A percentile compares a stretch with the other conserved stretches of the same genome.
These are phyloP conservation scores for Actinernus sp. DNA, from an alignment of 92 coral and sea anemone genomes.

Conservation along the genomic window DNA sequence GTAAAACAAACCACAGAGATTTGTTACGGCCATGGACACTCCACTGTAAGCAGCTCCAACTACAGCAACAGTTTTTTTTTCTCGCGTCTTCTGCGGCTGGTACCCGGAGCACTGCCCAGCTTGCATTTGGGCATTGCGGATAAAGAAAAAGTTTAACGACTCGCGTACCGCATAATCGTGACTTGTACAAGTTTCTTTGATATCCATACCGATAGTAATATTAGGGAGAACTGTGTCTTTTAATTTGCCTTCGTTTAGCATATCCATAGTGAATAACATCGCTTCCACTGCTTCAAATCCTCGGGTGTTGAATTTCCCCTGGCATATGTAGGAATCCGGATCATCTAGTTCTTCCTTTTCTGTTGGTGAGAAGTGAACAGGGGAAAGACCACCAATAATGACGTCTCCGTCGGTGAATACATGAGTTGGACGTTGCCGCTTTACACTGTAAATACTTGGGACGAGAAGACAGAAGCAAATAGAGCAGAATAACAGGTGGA, in stretches of 20 bases:
- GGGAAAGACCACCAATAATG: conserved; percentile 88
- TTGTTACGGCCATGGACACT: conserved; percentile 90
- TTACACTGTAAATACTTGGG: not conserved
- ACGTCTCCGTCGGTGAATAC: conserved; percentile 80
- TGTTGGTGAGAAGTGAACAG: conserved; percentile 91
- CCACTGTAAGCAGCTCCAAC: conserved; percentile 91
- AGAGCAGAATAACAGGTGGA: no score
- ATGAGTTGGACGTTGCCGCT: conserved; percentile 38
- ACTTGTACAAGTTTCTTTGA: conserved; percentile 86
- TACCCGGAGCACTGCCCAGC: conserved; percentile 44
- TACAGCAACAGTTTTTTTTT: conserved; percentile 72
- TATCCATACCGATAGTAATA: conserved; percentile 85
- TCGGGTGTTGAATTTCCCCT: conserved; percentile 79
- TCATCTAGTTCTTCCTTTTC: conserved; percentile 61
- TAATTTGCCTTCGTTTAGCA: conserved; percentile 78
- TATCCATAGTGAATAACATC: conserved; percentile 87
- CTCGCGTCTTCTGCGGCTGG: conserved; percentile 1
- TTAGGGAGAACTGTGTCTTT: conserved; percentile 81
- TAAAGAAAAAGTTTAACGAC: conserved; percentile 84
- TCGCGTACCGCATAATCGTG: conserved; percentile 90
- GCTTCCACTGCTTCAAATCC: conserved; percentile 94
- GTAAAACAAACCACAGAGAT: conserved; percentile 83
- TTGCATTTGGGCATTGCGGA: conserved; percentile 67
- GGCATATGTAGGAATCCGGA: conserved; percentile 62
- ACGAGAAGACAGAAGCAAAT: not conserved